Percentiles rank a stretch among this genome's conserved stretches.
Conservation (phyloP, 2,888 invertebrate genomes). For the Euzophera pinguis region DNA sequence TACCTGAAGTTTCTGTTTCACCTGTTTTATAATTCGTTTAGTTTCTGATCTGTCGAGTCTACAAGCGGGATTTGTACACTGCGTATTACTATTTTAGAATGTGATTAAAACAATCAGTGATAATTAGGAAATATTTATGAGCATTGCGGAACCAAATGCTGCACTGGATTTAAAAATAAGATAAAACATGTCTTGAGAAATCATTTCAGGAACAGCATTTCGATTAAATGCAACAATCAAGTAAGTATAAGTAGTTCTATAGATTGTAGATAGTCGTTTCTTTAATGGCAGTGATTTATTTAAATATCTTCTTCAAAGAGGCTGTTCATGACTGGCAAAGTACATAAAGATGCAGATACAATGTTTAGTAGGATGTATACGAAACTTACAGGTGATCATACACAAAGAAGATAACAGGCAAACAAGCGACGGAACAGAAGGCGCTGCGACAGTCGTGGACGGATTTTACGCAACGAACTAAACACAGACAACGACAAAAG, state of each 20-base stretch:
- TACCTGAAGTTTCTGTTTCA: slow-evolving; percentile 38
- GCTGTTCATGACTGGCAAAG: no score
- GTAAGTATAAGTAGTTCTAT: no score
- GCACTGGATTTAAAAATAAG: no score
- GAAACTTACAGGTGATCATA: neutral
- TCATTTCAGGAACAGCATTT: no score
- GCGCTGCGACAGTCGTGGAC: slow-evolving; percentile 47
- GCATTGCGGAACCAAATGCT: neutral
- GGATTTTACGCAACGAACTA: slow-evolving; percentile 46
- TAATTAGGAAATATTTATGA: neutral
- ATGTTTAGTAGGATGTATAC: no score
- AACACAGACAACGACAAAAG: neutral
- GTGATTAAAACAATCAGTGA: neutral
- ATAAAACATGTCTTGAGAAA: no score
- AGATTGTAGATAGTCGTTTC: no score
- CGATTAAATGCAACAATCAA: no score
- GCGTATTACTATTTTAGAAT: neutral
- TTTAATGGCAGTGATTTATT: no score
- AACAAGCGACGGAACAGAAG: slow-evolving; percentile 12
- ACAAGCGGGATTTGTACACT: slow-evolving; percentile 13
- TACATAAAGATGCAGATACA: no score
- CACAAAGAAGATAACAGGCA: neutral
- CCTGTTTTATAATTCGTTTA: slow-evolving; percentile 70
- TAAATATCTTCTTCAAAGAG: no score
- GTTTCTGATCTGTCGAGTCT: slow-evolving; percentile 25